phyloP scores from a whole-genome alignment of 2,113 vertebrate genomes.

The Silurus asotus region DNA sequence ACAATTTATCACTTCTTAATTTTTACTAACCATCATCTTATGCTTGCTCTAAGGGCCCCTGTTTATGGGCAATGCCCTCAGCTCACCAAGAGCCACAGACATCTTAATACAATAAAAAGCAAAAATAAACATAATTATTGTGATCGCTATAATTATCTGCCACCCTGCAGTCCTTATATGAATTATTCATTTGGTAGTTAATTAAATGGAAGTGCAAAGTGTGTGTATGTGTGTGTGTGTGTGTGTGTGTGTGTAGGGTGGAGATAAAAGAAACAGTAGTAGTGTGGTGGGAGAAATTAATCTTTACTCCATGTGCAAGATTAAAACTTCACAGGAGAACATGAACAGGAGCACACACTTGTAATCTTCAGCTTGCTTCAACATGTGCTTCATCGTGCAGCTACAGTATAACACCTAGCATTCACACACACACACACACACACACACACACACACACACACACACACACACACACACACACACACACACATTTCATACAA shows the following conservation, averaged over 20 bases:
- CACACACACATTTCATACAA: not conserved
- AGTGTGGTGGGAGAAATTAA: slow-evolving; percentile 37
- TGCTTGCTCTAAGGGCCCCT: not conserved
- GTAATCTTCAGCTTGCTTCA: slow-evolving; percentile 3
- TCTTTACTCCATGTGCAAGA: slow-evolving; percentile 16
- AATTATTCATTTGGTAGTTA: slow-evolving; percentile 75
- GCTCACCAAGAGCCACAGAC: slow-evolving; percentile 72
- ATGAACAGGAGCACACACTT: not conserved
- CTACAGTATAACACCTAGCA: not conserved
- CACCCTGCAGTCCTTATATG: slow-evolving; percentile 74
- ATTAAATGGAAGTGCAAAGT: slow-evolving; percentile 73
- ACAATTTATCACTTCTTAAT: not conserved
- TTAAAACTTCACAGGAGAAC: slow-evolving; percentile 6
- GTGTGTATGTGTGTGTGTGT: slow-evolving; percentile 49
- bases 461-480: not conserved
- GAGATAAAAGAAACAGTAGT: slow-evolving; percentile 51
- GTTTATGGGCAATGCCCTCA: slow-evolving; percentile 49
- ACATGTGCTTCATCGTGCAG: slow-evolving; percentile 18
- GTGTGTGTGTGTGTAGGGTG: slow-evolving; percentile 48
- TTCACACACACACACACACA: not conserved
- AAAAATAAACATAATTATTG: slow-evolving; percentile 79
- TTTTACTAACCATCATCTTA: not conserved
- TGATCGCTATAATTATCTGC: slow-evolving; percentile 79
- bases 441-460: not conserved
- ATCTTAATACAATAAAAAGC: slow-evolving; percentile 80